Evolutionary conservation across 2,888 invertebrate genomes (phyloP).

Genomic region (Zaprionus lineosus): DNA sequence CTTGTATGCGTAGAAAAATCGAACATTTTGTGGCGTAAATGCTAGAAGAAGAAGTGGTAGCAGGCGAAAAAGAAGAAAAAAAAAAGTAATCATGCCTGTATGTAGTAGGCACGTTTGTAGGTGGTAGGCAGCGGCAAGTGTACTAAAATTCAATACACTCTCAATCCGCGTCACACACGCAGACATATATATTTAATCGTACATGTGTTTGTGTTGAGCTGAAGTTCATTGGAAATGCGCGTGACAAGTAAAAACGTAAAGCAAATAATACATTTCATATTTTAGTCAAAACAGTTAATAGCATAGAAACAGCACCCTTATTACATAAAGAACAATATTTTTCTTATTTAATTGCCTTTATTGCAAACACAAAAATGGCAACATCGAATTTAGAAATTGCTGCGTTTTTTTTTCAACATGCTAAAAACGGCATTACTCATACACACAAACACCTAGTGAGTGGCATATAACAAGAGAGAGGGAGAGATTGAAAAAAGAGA

Average conservation of each 20-base stretch:
- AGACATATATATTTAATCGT: slow-evolving; percentile 13
- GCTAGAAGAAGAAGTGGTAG: slow-evolving; percentile 53
- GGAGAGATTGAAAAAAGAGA: slow-evolving; percentile 20
- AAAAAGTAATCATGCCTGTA: slow-evolving; percentile 40
- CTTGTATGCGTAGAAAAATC: slow-evolving; percentile 71
- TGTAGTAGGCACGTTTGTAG: slow-evolving; percentile 35
- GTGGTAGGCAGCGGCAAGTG: slow-evolving; percentile 55
- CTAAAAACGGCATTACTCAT: slow-evolving; percentile 75
- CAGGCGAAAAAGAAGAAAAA: slow-evolving; percentile 29
- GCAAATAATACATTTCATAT: slow-evolving; percentile 24
- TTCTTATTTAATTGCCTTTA: slow-evolving; percentile 43
- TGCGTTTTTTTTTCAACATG: slow-evolving; percentile 51
- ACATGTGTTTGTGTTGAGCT: slow-evolving; percentile 32
- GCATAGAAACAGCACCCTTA: slow-evolving; percentile 6
- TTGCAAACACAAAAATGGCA: slow-evolving; percentile 55
- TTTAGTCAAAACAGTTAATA: slow-evolving; percentile 26
- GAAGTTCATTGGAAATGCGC: slow-evolving; percentile 51
- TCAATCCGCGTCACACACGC: slow-evolving; percentile 21
- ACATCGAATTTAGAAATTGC: slow-evolving; percentile 58
- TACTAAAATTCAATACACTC: slow-evolving; percentile 54
- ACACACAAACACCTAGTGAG: slow-evolving; percentile 36
- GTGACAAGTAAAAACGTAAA: slow-evolving; percentile 65
- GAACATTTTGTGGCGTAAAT: slow-evolving; percentile 77
- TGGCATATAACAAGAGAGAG: slow-evolving; percentile 26
- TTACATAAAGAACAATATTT: slow-evolving; percentile 48